Percentiles rank a stretch among this genome's conserved stretches.
Conservation (phyloP, 1,140 invertebrate species). For the Cydia splendana region DNA sequence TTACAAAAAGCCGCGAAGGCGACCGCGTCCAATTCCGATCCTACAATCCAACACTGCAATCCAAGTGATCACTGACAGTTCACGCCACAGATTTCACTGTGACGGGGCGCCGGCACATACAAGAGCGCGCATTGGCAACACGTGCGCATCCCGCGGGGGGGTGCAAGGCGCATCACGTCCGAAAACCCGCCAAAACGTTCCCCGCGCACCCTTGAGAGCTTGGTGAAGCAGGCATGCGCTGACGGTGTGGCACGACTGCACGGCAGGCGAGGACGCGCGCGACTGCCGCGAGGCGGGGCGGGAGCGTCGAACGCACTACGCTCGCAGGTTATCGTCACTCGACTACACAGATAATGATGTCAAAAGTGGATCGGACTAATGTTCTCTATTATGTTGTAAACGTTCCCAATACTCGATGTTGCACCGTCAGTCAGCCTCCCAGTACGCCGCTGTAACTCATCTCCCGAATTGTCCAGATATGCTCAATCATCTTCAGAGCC, state of each 20-base stretch:
- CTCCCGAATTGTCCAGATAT: constrained; percentile 37
- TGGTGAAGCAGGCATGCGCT: constrained; percentile 38
- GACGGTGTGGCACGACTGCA: constrained; percentile 46
- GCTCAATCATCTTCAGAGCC: constrained; percentile 38
- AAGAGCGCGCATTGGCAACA: constrained; percentile 54
- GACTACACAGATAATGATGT: constrained; percentile 78
- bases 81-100: constrained; percentile 65
- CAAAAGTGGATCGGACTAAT: constrained; percentile 79
- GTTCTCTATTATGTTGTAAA: constrained; percentile 77
- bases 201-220: constrained; percentile 49
- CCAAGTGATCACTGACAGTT: constrained; percentile 63
- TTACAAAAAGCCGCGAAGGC: constrained; percentile 62
- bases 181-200: constrained; percentile 74
- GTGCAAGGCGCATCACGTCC: constrained; percentile 65
- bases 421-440: constrained; percentile 45
- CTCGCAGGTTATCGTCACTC: constrained; percentile 74
- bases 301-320: constrained; percentile 56
- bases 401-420: constrained; percentile 59
- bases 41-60: constrained; percentile 77
- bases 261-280: constrained; percentile 60
- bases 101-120: constrained; percentile 44
- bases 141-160: constrained; percentile 61
- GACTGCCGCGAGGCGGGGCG: constrained; percentile 68
- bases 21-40: constrained; percentile 52
- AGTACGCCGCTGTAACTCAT: constrained; percentile 32